Conservation (phyloP, 2,888 invertebrate species). For the Mycalesis mineus region DNA sequence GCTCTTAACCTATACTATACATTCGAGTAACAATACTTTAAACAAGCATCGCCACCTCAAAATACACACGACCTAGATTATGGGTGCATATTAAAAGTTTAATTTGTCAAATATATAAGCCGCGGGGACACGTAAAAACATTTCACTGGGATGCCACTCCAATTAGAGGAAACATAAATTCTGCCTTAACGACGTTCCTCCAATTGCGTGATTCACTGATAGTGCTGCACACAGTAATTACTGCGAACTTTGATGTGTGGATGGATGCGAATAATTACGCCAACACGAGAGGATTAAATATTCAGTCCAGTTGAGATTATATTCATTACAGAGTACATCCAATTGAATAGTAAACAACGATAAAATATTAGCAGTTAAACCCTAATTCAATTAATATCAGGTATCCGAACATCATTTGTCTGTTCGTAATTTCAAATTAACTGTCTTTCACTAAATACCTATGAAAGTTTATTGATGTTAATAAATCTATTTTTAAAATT, state of each 20-base stretch:
- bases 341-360: too few relatives aligned
- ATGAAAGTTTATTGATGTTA: too few relatives aligned
- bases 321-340: too few relatives aligned
- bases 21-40: background rate
- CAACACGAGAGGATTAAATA: background rate
- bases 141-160: slow-evolving; percentile 15
- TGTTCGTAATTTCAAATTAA: too few relatives aligned
- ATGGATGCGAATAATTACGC: slow-evolving; percentile 4
- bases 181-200: slow-evolving; percentile 15
- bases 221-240: slow-evolving; percentile 20
- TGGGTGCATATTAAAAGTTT: background rate
- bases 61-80: background rate
- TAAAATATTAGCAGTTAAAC: too few relatives aligned
- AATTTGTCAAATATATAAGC: slow-evolving; percentile 5
- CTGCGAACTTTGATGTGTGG: slow-evolving; percentile 6
- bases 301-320: too few relatives aligned
- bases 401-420: too few relatives aligned
- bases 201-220: slow-evolving; percentile 35
- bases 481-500: too few relatives aligned
- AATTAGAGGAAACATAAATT: slow-evolving; percentile 34
- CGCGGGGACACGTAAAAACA: slow-evolving; percentile 6
- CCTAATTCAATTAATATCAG: too few relatives aligned
- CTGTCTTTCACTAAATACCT: too few relatives aligned
- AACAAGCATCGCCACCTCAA: background rate
- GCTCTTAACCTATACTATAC: too few relatives aligned